These are phyloP conservation scores for Idris sp. DNA, from an alignment of 1,140 invertebrate species.

Conservation along the genomic window DNA sequence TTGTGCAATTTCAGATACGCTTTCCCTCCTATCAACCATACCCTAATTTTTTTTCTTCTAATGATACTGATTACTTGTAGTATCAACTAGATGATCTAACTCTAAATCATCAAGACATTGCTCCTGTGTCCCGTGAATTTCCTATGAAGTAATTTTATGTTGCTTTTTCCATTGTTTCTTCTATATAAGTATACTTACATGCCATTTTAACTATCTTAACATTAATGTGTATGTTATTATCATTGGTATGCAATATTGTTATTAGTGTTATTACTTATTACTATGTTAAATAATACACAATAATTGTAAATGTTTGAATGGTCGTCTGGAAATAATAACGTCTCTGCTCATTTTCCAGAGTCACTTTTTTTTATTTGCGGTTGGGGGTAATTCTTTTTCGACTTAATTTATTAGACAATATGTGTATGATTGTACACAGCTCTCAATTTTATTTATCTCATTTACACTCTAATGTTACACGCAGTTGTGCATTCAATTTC, in stretches of 20 bases:
- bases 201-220: too few relatives aligned
- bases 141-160: conserved; percentile 31
- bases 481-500: conserved; percentile 55
- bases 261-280: conserved; percentile 13
- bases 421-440: conserved; percentile 62
- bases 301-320: conserved; percentile 33
- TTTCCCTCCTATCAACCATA: conserved; percentile 22
- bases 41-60: conserved; percentile 31
- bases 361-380: conserved; percentile 18
- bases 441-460: conserved; percentile 20
- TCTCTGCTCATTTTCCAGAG: conserved; percentile 36
- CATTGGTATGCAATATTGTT: conserved; percentile 40
- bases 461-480: conserved; percentile 18
- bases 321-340: conserved; percentile 38
- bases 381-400: too few relatives aligned
- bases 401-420: conserved; percentile 53
- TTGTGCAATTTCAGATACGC: conserved; percentile 48
- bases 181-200: too few relatives aligned
- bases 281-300: conserved; percentile 16
- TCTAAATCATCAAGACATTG: conserved; percentile 45
- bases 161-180: too few relatives aligned
- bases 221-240: conserved; percentile 32
- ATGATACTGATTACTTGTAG: conserved; percentile 48
- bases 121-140: conserved; percentile 30
- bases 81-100: conserved; percentile 48